These are phyloP conservation scores for Chrysolophus pictus DNA, from an alignment of 2,797 vertebrate species.

Conservation along the genomic window DNA sequence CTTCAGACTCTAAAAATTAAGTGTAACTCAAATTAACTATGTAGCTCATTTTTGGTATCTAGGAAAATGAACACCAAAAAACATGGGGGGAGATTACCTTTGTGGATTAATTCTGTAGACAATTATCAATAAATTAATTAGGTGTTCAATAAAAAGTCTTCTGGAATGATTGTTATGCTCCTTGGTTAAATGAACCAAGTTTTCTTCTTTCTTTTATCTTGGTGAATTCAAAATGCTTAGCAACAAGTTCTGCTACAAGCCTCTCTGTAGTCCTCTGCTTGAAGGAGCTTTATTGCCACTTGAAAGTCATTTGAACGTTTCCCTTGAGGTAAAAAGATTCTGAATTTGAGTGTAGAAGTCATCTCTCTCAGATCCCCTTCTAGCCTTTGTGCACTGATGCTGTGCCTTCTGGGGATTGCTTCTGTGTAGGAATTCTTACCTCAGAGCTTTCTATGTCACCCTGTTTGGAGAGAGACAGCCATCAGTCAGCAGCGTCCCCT, in stretches of 20 bases:
- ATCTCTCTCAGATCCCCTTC: neutral
- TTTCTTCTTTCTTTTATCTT: neutral
- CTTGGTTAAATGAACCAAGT: neutral
- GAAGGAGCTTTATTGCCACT: neutral
- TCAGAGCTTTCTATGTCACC: neutral
- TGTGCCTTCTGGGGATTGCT: neutral
- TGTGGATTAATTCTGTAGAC: neutral
- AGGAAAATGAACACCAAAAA: neutral
- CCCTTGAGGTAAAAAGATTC: neutral
- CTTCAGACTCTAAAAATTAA: neutral
- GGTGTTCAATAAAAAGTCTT: neutral
- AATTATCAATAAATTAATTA: neutral
- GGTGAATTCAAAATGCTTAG: neutral
- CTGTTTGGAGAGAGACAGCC: neutral
- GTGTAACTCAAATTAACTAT: neutral
- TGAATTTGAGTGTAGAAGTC: neutral
- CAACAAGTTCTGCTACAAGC: neutral
- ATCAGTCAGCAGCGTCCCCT: neutral
- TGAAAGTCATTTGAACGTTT: neutral
- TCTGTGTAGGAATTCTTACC: neutral
- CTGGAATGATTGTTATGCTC: neutral
- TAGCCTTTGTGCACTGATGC: fast-evolving
- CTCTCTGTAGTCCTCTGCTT: neutral
- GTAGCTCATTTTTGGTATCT: neutral
- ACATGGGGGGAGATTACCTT: neutral